Conservation (phyloP, 2,888 invertebrate species). For the Dinocampus coccinellae region DNA sequence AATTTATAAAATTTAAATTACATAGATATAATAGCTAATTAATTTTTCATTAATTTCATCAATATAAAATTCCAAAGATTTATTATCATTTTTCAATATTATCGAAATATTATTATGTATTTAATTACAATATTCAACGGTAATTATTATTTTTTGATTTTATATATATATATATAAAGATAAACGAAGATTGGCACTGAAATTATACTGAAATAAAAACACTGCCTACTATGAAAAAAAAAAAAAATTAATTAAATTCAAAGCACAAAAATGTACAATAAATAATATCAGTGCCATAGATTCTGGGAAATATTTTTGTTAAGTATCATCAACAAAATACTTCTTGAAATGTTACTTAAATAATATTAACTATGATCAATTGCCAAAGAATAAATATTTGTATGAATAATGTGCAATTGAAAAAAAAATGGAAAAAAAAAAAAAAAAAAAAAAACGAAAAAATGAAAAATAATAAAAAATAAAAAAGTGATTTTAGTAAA, state of each 20-base stretch:
- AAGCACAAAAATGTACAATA: neutral
- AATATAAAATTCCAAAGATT: conserved; percentile 20
- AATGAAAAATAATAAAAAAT: too few species aligned
- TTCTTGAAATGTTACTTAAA: neutral
- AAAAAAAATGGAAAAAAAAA: too few species aligned
- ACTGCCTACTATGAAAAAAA: neutral
- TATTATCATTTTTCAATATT: neutral
- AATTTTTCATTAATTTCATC: neutral
- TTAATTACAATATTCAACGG: neutral
- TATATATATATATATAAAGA: neutral
- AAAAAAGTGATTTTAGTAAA: conserved; percentile 28
- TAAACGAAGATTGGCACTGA: too few species aligned
- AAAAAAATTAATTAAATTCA: too few species aligned
- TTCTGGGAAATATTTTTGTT: conserved; percentile 3
- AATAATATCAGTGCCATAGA: conserved; percentile 9
- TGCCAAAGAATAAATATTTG: conserved; percentile 26
- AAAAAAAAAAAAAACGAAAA: too few species aligned
- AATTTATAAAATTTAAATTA: neutral
- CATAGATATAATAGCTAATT: neutral
- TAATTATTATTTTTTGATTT: neutral
- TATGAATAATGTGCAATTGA: neutral
- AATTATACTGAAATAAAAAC: neutral
- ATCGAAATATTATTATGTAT: neutral
- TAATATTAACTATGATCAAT: neutral
- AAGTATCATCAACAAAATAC: neutral